A percentile compares a stretch with the other conserved stretches of the same genome.
These are phyloP conservation scores for Pungitius pungitius DNA, from an alignment of 2,113 vertebrate genomes.

Conservation along the genomic window DNA sequence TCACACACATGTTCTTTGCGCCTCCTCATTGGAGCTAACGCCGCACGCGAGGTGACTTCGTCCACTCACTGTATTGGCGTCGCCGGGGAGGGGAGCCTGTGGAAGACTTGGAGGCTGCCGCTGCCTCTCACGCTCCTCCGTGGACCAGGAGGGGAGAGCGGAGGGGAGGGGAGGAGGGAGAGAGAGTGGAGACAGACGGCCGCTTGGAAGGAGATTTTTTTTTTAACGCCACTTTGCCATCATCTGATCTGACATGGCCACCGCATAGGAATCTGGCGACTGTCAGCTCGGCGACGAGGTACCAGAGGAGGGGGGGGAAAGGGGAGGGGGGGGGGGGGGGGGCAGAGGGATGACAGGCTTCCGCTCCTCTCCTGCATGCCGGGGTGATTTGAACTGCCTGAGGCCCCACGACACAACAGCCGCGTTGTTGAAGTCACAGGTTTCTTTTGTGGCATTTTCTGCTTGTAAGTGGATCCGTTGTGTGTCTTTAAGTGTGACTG, in stretches of 20 bases:
- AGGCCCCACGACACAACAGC: background rate
- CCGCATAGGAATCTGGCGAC: constrained; percentile 75
- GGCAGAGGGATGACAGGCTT: constrained; percentile 32
- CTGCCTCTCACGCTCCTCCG: constrained; percentile 36
- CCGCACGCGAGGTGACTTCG: constrained; percentile 63
- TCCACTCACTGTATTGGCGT: constrained; percentile 66
- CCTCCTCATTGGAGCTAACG: constrained; percentile 52
- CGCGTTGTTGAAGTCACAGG: constrained; percentile 10
- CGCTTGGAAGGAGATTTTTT: constrained; percentile 37
- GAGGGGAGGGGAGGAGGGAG: background rate
- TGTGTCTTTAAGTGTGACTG: constrained; percentile 21
- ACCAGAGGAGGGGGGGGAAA: constrained; percentile 56
- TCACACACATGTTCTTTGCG: constrained; percentile 59
- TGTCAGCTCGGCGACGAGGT: constrained; percentile 55
- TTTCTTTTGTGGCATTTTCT: constrained; percentile 16
- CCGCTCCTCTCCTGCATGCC: constrained; percentile 14
- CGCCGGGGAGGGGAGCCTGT: constrained; percentile 31
- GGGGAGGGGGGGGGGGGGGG: constrained; percentile 29
- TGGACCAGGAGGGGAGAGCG: constrained; percentile 46
- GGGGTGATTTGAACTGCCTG: constrained; percentile 19
- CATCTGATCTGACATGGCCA: constrained; percentile 69
- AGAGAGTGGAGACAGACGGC: constrained; percentile 25
- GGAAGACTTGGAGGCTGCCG: constrained; percentile 33
- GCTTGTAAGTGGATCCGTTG: constrained; percentile 1
- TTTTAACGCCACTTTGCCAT: constrained; percentile 42